These are phyloP conservation scores for Formica selysi DNA, from an alignment of 1,140 invertebrate genomes.

Conservation along the genomic window DNA sequence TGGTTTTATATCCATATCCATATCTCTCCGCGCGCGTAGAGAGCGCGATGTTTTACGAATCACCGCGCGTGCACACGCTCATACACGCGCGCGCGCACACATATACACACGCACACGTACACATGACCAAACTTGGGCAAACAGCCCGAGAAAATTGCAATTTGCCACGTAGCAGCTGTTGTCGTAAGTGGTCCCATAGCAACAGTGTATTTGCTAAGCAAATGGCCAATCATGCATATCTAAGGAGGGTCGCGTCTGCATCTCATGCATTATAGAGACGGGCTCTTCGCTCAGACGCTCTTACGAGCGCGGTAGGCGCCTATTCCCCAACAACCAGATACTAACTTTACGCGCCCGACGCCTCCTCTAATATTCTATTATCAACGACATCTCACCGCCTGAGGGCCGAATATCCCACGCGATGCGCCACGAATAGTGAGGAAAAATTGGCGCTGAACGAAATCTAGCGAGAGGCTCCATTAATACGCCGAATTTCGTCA, in stretches of 20 bases:
- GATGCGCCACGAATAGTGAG: conserved; percentile 13
- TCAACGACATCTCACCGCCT: conserved; percentile 41
- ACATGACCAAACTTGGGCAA: not conserved
- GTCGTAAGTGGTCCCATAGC: conserved; percentile 58
- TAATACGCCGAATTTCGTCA: not conserved
- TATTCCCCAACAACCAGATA: conserved; percentile 53
- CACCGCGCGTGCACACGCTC: conserved; percentile 25
- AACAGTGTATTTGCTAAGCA: conserved; percentile 80
- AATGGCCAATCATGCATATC: conserved; percentile 84
- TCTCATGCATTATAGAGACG: conserved; percentile 80
- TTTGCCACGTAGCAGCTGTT: conserved; percentile 61
- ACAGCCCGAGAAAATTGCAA: conserved; percentile 62
- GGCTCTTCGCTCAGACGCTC: conserved; percentile 54
- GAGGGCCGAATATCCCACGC: not conserved
- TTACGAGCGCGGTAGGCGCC: conserved; percentile 51
- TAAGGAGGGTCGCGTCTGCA: conserved; percentile 79
- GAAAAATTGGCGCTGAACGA: not conserved
- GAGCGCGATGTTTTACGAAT: conserved; percentile 63
- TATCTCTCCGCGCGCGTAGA: conserved; percentile 15
- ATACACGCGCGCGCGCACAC: no score
- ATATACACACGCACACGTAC: no score
- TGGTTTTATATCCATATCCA: conserved; percentile 63
- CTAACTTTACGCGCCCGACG: conserved; percentile 44
- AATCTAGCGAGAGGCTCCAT: not conserved
- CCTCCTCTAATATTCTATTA: conserved; percentile 72